phyloP scores from a whole-genome alignment of 2,797 vertebrate genomes.

The Spinus olivaceus region DNA sequence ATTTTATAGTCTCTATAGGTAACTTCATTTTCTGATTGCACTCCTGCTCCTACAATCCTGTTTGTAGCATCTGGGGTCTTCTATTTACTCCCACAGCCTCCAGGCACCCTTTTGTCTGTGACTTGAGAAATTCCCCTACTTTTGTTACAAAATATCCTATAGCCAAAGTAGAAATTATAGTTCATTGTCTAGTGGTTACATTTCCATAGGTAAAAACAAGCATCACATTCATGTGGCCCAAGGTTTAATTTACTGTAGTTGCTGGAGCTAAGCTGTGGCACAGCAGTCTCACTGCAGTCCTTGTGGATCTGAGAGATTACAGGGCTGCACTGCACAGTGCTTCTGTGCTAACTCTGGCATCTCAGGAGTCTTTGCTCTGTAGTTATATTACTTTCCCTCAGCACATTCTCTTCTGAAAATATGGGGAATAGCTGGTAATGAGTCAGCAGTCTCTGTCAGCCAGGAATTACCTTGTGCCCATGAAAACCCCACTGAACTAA shows the following conservation, averaged over 20 bases:
- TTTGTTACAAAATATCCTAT: not conserved
- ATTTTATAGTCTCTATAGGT: not conserved
- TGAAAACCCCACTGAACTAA: not conserved
- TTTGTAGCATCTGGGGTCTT: not conserved
- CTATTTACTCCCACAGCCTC: not conserved
- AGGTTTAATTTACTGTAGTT: not conserved
- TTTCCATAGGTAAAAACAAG: not conserved
- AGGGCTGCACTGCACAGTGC: not conserved
- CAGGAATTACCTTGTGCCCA: not conserved
- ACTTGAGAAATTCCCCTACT: not conserved
- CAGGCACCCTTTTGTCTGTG: not conserved
- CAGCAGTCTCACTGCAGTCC: not conserved
- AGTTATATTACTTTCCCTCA: not conserved
- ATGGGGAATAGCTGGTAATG: not conserved
- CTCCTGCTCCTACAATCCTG: not conserved
- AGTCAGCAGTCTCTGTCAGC: not conserved
- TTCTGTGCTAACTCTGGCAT: not conserved
- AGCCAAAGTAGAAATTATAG: not conserved
- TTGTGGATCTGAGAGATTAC: not conserved
- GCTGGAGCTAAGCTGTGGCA: not conserved
- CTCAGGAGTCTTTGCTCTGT: not conserved
- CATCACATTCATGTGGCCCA: not conserved
- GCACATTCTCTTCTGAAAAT: not conserved
- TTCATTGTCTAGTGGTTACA: not conserved
- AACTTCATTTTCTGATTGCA: not conserved